These are phyloP conservation scores for Drosophila sordidula DNA, from an alignment of 2,888 invertebrate genomes.

Conservation along the genomic window DNA sequence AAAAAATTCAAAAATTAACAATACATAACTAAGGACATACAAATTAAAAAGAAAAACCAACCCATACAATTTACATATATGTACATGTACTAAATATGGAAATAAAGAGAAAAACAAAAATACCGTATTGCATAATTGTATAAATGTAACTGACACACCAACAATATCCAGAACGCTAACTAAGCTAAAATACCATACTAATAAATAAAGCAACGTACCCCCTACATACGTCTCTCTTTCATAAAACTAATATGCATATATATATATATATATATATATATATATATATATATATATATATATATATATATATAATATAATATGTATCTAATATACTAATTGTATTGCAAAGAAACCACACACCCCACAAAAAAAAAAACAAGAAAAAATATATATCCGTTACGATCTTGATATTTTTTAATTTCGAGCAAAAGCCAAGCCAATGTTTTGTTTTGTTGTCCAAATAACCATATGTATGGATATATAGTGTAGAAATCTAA, in stretches of 20 bases:
- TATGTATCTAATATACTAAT: constrained; percentile 20
- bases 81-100: constrained; percentile 15
- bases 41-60: constrained; percentile 6
- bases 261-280: constrained; percentile 23
- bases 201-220: constrained; percentile 71
- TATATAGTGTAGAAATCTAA: constrained; percentile 33
- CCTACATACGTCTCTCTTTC: constrained; percentile 74
- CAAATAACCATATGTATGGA: constrained; percentile 18
- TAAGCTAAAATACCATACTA: constrained; percentile 45
- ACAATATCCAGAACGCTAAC: constrained; percentile 46
- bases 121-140: constrained; percentile 57
- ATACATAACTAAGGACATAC: constrained; percentile 32
- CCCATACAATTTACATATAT: constrained; percentile 7
- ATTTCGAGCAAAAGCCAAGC: constrained; percentile 33
- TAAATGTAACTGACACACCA: constrained; percentile 62
- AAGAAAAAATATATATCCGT: constrained; percentile 1
- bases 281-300: constrained; percentile 27
- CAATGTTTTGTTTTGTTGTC: constrained; percentile 43
- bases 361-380: background rate
- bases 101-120: constrained; percentile 8
- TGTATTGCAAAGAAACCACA: constrained; percentile 25
- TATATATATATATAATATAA: constrained; percentile 9
- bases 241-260: constrained; percentile 21
- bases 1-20: constrained; percentile 36
- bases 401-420: constrained; percentile 21